A percentile compares a stretch with the other conserved stretches of the same genome.
Conservation (phyloP, 2,888 invertebrate genomes). For the Metalampra italica region DNA sequence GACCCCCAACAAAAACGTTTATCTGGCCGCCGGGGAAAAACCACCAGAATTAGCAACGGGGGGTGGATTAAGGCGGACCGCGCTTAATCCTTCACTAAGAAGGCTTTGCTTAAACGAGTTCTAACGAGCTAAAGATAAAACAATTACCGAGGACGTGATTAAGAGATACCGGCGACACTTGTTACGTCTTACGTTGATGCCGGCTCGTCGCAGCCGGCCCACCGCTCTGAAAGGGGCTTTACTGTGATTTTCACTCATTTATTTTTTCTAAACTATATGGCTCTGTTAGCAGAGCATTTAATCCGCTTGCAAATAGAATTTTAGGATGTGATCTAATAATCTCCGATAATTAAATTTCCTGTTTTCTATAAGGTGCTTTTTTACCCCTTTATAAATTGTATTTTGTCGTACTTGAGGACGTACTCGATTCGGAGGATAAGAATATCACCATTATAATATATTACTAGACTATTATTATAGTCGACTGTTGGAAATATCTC, state of each 20-base stretch:
- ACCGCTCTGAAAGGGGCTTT: conserved; percentile 34
- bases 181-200: conserved; percentile 65
- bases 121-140: conserved; percentile 79
- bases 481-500: too few species aligned
- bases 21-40: conserved; percentile 75
- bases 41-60: conserved; percentile 74
- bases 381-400: too few species aligned
- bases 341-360: too few species aligned
- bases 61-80: conserved; percentile 76
- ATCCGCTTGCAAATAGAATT: too few species aligned
- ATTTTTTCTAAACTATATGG: not conserved
- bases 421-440: too few species aligned
- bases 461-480: too few species aligned
- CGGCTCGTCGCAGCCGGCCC: conserved; percentile 23
- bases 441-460: too few species aligned
- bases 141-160: conserved; percentile 76
- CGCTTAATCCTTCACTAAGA: conserved; percentile 79
- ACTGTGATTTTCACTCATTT: not conserved
- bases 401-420: too few species aligned
- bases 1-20: conserved; percentile 73
- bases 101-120: conserved; percentile 79
- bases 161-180: conserved; percentile 76
- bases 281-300: too few species aligned
- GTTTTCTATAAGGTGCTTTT: too few species aligned
- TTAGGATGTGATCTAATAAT: too few species aligned